A percentile compares a stretch with the other conserved stretches of the same genome.
Evolutionary conservation across 2,113 vertebrate species (phyloP).

Genomic region (Tichodroma muraria): DNA sequence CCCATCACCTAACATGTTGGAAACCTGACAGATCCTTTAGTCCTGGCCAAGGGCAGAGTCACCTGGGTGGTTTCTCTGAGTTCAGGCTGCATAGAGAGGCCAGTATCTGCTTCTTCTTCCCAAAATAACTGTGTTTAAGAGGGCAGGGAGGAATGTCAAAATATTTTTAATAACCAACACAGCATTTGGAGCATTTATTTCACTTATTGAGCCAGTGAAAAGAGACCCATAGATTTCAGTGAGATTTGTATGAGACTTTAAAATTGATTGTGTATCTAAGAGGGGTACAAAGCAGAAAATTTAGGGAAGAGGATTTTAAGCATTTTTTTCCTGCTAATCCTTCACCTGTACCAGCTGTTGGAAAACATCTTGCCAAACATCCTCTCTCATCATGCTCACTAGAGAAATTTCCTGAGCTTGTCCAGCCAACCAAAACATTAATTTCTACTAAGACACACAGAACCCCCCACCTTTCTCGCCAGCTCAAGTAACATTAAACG

Average conservation of each 20-base stretch:
- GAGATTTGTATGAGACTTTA: background rate
- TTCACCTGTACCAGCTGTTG: constrained; percentile 45
- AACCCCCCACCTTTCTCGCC: constrained; percentile 23
- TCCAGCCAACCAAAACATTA: constrained; percentile 51
- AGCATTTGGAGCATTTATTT: background rate
- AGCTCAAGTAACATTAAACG: constrained; percentile 55
- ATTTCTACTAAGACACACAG: constrained; percentile 43
- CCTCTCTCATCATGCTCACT: constrained; percentile 46
- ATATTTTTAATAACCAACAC: background rate
- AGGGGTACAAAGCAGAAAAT: background rate
- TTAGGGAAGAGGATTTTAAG: background rate
- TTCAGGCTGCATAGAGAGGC: background rate
- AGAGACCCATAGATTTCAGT: background rate
- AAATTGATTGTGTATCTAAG: background rate
- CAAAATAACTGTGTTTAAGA: background rate
- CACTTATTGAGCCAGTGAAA: background rate
- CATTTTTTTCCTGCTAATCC: background rate
- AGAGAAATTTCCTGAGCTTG: constrained; percentile 52
- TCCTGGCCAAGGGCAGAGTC: background rate
- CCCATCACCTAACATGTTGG: too few species aligned
- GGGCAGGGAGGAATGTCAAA: background rate
- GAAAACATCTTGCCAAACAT: constrained; percentile 32
- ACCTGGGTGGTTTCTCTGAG: background rate
- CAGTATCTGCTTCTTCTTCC: background rate
- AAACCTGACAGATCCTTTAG: background rate